These are phyloP conservation scores for Stenurella melanura DNA, from an alignment of 2,888 invertebrate species.

Conservation along the genomic window DNA sequence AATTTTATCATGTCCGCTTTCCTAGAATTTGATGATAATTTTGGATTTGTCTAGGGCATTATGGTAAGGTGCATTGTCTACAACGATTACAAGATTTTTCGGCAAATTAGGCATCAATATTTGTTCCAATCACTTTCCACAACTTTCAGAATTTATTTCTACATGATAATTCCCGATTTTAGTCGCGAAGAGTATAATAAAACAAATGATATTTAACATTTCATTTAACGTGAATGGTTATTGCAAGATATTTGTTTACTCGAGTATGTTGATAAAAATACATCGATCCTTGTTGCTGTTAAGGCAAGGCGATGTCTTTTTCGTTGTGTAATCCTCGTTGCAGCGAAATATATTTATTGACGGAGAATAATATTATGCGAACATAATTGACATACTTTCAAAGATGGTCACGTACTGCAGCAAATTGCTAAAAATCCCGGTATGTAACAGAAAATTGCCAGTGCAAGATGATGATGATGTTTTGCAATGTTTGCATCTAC, in stretches of 20 bases:
- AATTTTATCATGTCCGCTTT: no score
- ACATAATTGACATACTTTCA: constrained; percentile 51
- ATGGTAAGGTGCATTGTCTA: no score
- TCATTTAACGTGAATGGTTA: not conserved
- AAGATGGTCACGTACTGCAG: constrained; percentile 51
- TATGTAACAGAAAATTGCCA: constrained; percentile 17
- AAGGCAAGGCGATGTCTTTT: not conserved
- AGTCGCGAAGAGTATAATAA: no score
- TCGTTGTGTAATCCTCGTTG: constrained; percentile 23
- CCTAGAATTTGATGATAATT: no score
- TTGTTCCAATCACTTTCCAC: no score
- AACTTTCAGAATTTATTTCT: no score
- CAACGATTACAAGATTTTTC: no score
- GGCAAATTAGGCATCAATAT: no score
- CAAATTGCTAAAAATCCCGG: constrained; percentile 21
- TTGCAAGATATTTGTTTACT: not conserved
- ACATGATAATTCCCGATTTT: no score
- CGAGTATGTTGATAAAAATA: not conserved
- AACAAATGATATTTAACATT: constrained; percentile 5
- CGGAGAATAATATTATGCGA: constrained; percentile 13
- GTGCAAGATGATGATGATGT: constrained; percentile 7
- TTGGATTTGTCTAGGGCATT: no score
- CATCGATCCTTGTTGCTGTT: constrained; percentile 4
- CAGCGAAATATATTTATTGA: constrained; percentile 23
- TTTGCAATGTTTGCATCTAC: constrained; percentile 18